Base-by-base conservation (phyloP, 2,888 invertebrate genomes). In the Drosophila melanosoma region DNA sequence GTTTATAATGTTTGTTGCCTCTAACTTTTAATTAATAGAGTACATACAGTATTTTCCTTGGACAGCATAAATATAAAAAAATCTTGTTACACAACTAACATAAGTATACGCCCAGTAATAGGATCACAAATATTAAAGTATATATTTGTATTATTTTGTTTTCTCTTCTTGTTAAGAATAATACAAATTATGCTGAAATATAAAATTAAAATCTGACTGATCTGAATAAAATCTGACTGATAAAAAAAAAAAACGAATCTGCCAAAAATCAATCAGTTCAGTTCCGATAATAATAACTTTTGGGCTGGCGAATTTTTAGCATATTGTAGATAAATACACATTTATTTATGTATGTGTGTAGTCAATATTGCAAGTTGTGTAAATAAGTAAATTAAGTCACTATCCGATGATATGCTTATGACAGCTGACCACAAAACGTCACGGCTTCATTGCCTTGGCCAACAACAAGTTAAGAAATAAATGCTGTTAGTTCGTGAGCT, bases 381-480 rank as follows among this genome's bases (percentile, higher is more conserved):
- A 60, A 61, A 49, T 60, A 58, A 63, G 35, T 58, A 35, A 76
- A 67, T 59, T 17, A 75, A 80, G 36, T 67, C 67, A 56, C 48
- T 52, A 51, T 49, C 26, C 71, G 61, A 64, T 76, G 66, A 71
- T 61, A 48, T 49, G 51, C 51, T 42, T 61, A 49, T 68, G 61
- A 77, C 64, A 67, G 73, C 53, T 51, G 48, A 36, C 60, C 40
- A 60, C 52, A 57, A 56, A 63, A 67, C 76, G 78, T 76, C 79
- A 68, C 79, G 61, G 42, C 56, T 62, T 40, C 52, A 36, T 67
- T 64, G 59, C 48, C 68, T 81, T 81, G 73, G 64, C 68, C 78
- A 73, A 73, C 68, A 62, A 77, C 62, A 62, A 77, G 69, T 74
- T 79, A 54, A 73, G 63, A 62, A 78, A 74, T 54, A 79, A 60